Evolutionary conservation across 2,113 vertebrate species (phyloP).

Genomic region (Saccopteryx bilineata): DNA sequence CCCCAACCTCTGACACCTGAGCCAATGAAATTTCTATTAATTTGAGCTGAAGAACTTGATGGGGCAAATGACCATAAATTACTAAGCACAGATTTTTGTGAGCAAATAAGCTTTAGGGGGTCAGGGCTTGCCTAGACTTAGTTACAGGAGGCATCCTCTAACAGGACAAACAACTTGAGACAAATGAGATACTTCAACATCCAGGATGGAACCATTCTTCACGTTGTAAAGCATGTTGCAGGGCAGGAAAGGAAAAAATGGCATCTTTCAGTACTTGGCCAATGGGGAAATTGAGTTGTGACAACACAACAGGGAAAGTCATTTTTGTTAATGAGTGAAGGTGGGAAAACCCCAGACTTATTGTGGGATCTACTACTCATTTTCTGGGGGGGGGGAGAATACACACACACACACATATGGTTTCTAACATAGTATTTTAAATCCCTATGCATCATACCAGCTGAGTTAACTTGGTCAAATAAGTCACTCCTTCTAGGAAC

Average conservation of each 20-base stretch:
- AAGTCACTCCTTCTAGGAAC: no score
- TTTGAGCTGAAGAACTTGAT: background rate
- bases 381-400: background rate
- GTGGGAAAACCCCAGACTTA: background rate
- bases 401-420: background rate
- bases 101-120: background rate
- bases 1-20: background rate
- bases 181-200: background rate
- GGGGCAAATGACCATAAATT: background rate
- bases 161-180: background rate
- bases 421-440: background rate
- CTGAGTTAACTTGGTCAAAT: background rate
- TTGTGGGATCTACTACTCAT: background rate
- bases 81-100: background rate
- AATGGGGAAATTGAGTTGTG: background rate
- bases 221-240: background rate
- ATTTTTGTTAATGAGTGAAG: background rate
- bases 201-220: background rate
- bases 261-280: background rate
- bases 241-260: background rate
- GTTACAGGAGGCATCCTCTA: background rate
- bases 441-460: background rate
- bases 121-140: background rate
- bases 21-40: background rate
- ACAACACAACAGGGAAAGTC: background rate